A percentile compares a stretch with the other conserved stretches of the same genome.
Evolutionary conservation across 2,888 invertebrate genomes (phyloP).

Genomic region (Oscheius sp.): DNA sequence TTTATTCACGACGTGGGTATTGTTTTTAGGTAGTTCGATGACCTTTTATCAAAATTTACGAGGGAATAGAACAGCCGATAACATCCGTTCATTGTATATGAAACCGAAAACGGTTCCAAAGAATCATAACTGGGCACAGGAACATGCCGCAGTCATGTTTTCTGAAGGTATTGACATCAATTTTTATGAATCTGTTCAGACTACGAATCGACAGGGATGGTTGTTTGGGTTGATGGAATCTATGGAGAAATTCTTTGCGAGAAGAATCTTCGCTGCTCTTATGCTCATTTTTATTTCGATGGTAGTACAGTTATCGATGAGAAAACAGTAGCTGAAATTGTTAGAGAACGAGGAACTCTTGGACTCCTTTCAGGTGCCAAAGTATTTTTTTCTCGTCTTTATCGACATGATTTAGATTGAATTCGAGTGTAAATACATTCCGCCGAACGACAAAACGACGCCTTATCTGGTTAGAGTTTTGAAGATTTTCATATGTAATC

Average conservation of each 20-base stretch:
- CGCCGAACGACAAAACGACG: background rate
- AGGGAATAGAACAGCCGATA: too few relatives aligned
- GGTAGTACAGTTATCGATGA: constrained; percentile 18
- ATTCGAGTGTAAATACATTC: constrained; percentile 4
- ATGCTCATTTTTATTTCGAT: constrained; percentile 22
- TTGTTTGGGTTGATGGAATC: constrained; percentile 10
- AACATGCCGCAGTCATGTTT: background rate
- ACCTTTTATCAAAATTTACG: too few relatives aligned
- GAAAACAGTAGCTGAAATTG: background rate
- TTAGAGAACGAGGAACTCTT: background rate
- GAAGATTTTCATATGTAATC: background rate
- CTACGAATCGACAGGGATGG: constrained; percentile 3
- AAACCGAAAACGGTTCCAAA: background rate
- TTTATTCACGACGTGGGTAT: too few relatives aligned
- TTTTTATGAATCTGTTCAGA: background rate
- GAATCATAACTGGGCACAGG: constrained; percentile 23
- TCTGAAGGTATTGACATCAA: background rate
- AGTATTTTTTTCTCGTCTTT: background rate
- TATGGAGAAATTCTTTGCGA: constrained; percentile 22
- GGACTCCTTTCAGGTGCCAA: background rate
- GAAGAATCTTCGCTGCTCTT: background rate
- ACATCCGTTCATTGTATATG: too few relatives aligned
- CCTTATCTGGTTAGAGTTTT: background rate
- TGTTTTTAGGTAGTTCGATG: too few relatives aligned
- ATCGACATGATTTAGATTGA: constrained; percentile 4